Evolutionary conservation across 2,797 vertebrate genomes (phyloP).

Genomic region (Sebastes steindachneri): DNA sequence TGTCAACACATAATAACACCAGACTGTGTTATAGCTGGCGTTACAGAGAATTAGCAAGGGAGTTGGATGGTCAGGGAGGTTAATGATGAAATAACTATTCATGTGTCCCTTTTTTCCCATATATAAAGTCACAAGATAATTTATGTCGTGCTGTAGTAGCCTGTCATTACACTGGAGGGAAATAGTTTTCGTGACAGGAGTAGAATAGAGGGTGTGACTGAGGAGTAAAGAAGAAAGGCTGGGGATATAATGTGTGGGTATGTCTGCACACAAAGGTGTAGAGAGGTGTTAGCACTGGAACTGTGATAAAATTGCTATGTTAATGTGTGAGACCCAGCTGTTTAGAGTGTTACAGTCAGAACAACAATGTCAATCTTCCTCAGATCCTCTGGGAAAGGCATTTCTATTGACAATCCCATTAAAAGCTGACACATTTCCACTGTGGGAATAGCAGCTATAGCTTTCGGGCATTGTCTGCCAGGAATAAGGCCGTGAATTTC

Average conservation of each 20-base stretch:
- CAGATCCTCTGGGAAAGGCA: constrained; percentile 67
- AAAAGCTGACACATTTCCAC: constrained; percentile 76
- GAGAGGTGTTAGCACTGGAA: constrained; percentile 8
- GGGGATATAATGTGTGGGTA: not conserved
- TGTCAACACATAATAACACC: constrained; percentile 80
- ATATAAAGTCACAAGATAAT: constrained; percentile 40
- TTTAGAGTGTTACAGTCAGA: constrained; percentile 67
- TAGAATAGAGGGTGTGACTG: not conserved
- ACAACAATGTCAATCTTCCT: constrained; percentile 75
- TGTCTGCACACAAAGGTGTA: not conserved
- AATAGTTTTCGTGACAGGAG: constrained; percentile 1
- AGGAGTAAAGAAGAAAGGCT: constrained; percentile 16
- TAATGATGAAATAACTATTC: constrained; percentile 52
- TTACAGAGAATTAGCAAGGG: constrained; percentile 54
- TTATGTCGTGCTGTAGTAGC: not conserved
- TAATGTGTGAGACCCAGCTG: constrained; percentile 60
- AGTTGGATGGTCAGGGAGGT: constrained; percentile 18
- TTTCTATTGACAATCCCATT: constrained; percentile 77
- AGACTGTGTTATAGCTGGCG: constrained; percentile 61
- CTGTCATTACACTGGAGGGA: constrained; percentile 16
- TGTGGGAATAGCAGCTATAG: constrained; percentile 71
- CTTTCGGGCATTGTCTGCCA: constrained; percentile 66
- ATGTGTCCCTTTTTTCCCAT: constrained; percentile 37
- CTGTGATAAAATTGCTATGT: constrained; percentile 45
- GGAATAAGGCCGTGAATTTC: constrained; percentile 63